Evolutionary conservation across 1,140 invertebrate species (phyloP).

Genomic region (Musca domestica): DNA sequence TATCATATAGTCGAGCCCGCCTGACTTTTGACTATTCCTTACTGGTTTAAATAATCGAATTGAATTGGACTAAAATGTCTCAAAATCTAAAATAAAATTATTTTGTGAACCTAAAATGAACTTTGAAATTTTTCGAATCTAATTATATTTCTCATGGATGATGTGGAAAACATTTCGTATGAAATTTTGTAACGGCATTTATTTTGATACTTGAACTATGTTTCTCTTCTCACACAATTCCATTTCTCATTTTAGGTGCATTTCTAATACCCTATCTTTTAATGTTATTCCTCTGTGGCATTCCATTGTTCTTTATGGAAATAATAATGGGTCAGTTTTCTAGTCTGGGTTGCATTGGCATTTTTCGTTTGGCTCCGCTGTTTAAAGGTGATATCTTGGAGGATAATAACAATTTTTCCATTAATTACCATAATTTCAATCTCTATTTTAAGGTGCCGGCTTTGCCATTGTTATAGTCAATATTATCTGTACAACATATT

Average conservation of each 20-base stretch:
- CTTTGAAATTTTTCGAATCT: too few relatives aligned
- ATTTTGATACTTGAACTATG: background rate
- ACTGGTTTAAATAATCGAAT: too few relatives aligned
- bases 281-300: constrained; percentile 75
- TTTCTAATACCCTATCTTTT: constrained; percentile 75
- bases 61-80: too few relatives aligned
- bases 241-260: constrained; percentile 59
- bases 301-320: constrained; percentile 89
- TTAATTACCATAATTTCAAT: background rate
- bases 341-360: constrained; percentile 76
- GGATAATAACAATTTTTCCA: background rate
- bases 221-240: too few relatives aligned
- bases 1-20: too few relatives aligned
- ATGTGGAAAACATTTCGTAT: background rate
- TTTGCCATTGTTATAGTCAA: constrained; percentile 84
- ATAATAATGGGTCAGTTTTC: constrained; percentile 83
- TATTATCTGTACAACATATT: constrained; percentile 87
- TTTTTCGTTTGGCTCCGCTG: constrained; percentile 71
- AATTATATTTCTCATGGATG: too few relatives aligned
- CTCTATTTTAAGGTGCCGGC: constrained; percentile 68
- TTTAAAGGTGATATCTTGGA: constrained; percentile 88
- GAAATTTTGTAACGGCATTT: constrained; percentile 23
- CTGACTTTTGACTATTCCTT: too few relatives aligned
- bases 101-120: too few relatives aligned
- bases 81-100: too few relatives aligned